A percentile compares a stretch with the other conserved stretches of the same genome.
Conservation (phyloP, 1,140 invertebrate genomes). For the Ruditapes philippinarum region DNA sequence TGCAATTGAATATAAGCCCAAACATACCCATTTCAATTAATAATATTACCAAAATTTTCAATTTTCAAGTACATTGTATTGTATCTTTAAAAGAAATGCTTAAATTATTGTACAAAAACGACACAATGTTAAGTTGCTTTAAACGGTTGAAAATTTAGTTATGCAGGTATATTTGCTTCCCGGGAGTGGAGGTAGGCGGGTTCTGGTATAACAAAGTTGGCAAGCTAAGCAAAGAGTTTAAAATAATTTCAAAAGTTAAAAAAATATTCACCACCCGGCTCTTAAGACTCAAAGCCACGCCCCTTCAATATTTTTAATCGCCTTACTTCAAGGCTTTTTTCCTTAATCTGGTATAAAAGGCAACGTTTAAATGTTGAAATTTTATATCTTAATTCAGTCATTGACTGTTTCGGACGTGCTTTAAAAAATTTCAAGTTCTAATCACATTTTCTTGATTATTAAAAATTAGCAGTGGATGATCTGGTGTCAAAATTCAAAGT, state of each 20-base stretch:
- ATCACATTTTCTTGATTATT: constrained; percentile 47
- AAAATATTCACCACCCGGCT: not conserved
- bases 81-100: too few relatives aligned
- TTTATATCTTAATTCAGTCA: constrained; percentile 39
- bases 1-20: too few relatives aligned
- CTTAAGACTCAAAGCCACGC: constrained; percentile 18
- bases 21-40: too few relatives aligned
- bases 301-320: constrained; percentile 20
- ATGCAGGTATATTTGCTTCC: too few relatives aligned
- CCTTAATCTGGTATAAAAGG: constrained; percentile 48
- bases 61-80: too few relatives aligned
- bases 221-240: too few relatives aligned
- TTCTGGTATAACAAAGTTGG: too few relatives aligned
- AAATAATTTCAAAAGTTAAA: not conserved
- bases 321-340: constrained; percentile 2
- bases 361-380: constrained; percentile 47
- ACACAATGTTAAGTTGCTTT: too few relatives aligned
- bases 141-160: too few relatives aligned
- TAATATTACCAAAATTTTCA: too few relatives aligned
- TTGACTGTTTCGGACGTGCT: not conserved
- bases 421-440: constrained; percentile 14
- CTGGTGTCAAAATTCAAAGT: constrained; percentile 55
- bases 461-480: constrained; percentile 47
- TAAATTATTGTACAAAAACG: too few relatives aligned
- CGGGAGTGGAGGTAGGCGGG: too few relatives aligned